Evolutionary conservation across 2,113 vertebrate genomes (phyloP).

Genomic region (Ammodytes dubius): DNA sequence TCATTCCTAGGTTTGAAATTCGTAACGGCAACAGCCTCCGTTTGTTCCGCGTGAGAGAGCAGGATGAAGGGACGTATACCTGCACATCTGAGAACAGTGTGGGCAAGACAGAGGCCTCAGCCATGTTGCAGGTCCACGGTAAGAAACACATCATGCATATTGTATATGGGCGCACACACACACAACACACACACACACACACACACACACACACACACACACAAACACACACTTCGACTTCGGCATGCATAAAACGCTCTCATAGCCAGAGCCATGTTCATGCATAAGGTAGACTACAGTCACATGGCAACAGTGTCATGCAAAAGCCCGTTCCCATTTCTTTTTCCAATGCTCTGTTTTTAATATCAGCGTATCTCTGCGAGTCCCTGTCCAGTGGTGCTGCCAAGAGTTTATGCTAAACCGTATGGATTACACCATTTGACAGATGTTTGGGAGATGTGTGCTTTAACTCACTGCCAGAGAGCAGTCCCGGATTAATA

Average conservation of each 20-base stretch:
- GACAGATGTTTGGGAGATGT: constrained; percentile 84
- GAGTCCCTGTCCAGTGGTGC: constrained; percentile 50
- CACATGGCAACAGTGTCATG: constrained; percentile 37
- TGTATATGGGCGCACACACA: constrained; percentile 17
- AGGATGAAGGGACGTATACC: constrained; percentile 95
- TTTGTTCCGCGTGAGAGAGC: constrained; percentile 90
- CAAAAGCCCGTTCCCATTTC: constrained; percentile 33
- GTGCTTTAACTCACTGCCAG: constrained; percentile 76
- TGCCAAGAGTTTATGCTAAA: constrained; percentile 83
- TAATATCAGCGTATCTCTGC: constrained; percentile 63
- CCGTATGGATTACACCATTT: constrained; percentile 84
- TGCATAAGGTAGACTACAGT: constrained; percentile 31
- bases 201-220: not conserved
- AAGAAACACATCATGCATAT: constrained; percentile 69
- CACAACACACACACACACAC: constrained; percentile 8
- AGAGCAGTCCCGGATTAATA: constrained; percentile 77
- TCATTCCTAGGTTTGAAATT: constrained; percentile 92
- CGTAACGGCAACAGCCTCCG: constrained; percentile 94
- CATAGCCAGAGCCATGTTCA: constrained; percentile 13
- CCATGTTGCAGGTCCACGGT: constrained; percentile 96
- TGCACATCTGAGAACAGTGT: constrained; percentile 98
- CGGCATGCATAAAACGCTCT: constrained; percentile 32
- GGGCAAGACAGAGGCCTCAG: constrained; percentile 95
- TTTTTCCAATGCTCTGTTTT: constrained; percentile 39
- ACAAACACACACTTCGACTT: not conserved